phyloP scores from a whole-genome alignment of 2,113 vertebrate genomes.

The Zosterops hypoxanthus region DNA sequence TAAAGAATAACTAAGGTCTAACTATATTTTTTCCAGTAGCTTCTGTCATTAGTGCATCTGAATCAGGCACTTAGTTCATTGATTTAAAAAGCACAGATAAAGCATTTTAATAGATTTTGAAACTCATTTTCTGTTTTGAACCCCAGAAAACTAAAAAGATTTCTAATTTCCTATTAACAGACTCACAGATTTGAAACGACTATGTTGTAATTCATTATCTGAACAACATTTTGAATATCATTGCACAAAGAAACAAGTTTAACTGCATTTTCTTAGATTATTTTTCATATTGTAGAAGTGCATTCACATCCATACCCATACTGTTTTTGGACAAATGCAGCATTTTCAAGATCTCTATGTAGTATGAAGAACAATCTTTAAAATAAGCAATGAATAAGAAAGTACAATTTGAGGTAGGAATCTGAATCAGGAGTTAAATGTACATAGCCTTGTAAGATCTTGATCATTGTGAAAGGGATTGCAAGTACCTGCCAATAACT shows the following conservation, averaged over 20 bases:
- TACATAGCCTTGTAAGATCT: neutral
- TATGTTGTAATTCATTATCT: neutral
- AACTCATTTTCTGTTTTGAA: neutral
- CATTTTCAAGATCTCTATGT: neutral
- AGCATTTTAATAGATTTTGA: neutral
- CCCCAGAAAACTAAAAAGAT: neutral
- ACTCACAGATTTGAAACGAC: neutral
- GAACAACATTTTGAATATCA: neutral
- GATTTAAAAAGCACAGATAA: neutral
- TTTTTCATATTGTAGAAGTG: neutral
- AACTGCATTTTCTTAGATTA: neutral
- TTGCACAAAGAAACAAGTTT: neutral
- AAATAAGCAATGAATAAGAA: neutral
- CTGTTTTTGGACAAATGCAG: neutral
- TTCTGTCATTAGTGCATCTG: neutral
- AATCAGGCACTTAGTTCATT: neutral
- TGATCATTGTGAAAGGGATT: neutral
- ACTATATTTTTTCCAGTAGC: neutral
- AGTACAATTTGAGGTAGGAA: neutral
- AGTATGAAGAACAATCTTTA: neutral
- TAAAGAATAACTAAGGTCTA: neutral
- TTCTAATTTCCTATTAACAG: neutral
- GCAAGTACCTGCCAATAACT: neutral
- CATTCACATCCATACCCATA: neutral
- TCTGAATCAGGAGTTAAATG: neutral